phyloP scores from a whole-genome alignment of 2,888 invertebrate species.

The Embidobia sp. region DNA sequence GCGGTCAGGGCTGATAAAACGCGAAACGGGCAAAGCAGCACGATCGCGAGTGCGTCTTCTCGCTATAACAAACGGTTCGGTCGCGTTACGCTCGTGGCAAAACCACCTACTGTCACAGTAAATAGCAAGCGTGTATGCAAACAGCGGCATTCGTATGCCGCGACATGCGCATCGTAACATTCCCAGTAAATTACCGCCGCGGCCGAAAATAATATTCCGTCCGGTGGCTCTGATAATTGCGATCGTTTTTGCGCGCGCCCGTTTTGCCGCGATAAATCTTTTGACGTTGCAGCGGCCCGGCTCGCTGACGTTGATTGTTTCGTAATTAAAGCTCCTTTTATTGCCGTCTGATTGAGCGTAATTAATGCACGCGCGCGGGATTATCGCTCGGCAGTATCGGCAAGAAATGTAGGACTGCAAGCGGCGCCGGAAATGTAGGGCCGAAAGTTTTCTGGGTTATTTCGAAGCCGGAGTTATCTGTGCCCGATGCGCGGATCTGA shows the following conservation, averaged over 20 bases:
- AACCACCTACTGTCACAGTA: constrained; percentile 74
- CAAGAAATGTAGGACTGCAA: no score
- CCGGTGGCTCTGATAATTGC: constrained; percentile 66
- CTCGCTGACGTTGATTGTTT: constrained; percentile 31
- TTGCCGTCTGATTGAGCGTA: not conserved
- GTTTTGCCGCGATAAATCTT: constrained; percentile 40
- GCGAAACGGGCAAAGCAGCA: constrained; percentile 59
- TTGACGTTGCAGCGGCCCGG: constrained; percentile 3
- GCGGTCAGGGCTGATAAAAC: constrained; percentile 60
- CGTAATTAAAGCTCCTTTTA: constrained; percentile 25
- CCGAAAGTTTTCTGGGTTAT: constrained; percentile 62
- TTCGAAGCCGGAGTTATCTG: constrained; percentile 57
- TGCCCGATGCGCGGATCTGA: constrained; percentile 64
- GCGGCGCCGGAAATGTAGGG: constrained; percentile 48
- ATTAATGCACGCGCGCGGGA: not conserved
- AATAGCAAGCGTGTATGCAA: constrained; percentile 70
- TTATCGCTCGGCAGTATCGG: no score
- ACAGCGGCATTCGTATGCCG: constrained; percentile 64
- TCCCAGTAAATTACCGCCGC: constrained; percentile 69
- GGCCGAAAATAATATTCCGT: constrained; percentile 70
- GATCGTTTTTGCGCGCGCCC: constrained; percentile 44
- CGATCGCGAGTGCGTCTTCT: constrained; percentile 70
- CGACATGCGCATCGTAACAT: constrained; percentile 59
- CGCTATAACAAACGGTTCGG: constrained; percentile 69
- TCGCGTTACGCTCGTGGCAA: constrained; percentile 75